These are phyloP conservation scores for Lerista edwardsae DNA, from an alignment of 2,797 vertebrate species.

Conservation along the genomic window DNA sequence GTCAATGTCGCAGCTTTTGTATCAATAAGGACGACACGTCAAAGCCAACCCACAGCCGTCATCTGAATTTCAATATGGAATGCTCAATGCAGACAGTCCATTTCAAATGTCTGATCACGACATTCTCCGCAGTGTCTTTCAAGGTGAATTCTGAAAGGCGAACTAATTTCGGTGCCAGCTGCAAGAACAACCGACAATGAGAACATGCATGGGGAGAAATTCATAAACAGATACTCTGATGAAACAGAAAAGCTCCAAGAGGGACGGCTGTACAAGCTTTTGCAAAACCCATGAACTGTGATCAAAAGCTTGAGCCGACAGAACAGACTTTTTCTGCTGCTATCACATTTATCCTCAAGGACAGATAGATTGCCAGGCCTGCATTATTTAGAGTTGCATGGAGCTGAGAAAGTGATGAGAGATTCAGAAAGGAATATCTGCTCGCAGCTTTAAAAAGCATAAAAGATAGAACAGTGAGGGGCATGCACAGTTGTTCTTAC, in stretches of 20 bases:
- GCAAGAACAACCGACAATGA: neutral
- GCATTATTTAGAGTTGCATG: slow-evolving; percentile 20
- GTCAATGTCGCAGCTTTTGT: neutral
- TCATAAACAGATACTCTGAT: neutral
- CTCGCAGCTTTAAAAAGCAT: neutral
- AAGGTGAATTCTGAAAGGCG: slow-evolving; percentile 5
- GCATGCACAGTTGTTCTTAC: neutral
- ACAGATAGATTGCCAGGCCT: slow-evolving; percentile 20
- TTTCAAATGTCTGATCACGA: neutral
- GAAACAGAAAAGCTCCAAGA: neutral
- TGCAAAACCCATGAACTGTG: slow-evolving; percentile 18
- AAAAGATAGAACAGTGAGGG: neutral
- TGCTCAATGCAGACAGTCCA: neutral
- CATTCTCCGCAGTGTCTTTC: neutral
- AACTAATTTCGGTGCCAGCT: slow-evolving; percentile 4
- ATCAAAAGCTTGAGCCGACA: slow-evolving; percentile 16
- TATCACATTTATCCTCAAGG: slow-evolving; percentile 31
- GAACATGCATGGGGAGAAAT: neutral
- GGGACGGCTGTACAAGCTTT: neutral
- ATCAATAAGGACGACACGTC: neutral
- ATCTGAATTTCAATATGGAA: neutral
- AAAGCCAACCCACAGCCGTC: neutral
- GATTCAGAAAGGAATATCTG: neutral
- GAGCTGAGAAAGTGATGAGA: neutral
- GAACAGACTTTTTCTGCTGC: neutral